Evolutionary conservation across 2,797 vertebrate genomes (phyloP), one percentile per base, ranked within the genome.

Genomic region (Anguilla anguilla): DNA sequence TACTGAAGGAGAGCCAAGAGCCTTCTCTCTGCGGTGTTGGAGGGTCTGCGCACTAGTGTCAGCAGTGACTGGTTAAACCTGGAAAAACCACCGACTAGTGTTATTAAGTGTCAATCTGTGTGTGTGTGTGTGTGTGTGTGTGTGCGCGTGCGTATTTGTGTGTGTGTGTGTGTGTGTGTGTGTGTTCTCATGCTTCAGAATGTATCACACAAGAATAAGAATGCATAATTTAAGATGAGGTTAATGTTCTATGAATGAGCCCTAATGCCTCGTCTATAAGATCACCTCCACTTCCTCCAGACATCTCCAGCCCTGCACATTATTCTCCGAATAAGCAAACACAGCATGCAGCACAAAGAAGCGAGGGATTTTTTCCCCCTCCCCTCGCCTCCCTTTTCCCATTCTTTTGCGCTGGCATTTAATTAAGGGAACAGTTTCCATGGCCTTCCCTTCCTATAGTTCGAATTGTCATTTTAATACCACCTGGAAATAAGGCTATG

Each of bases 361-460:
- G 82, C 90, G 69, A 92, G 91, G 91, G 92, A 93, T 49, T 17
- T 43, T 91, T 22, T 89, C 88, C 79, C 17, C 51, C 7, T 35
- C 13, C 31, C 83, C 28, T n/a, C 49, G 4, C 10, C 53, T 83
- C 35, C 25, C 61, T 25, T 79, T 69, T 79, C 35, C 25, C 72
- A 69, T 31, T 86, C 67, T 86, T 88, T 90, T 88, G 90, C 87
- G 86, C 94, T 96, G 96, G 96, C 96, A 97, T 96, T 96, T 97
- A 97, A 97, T 97, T 97, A 97, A 94, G 89, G 92, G 93, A 94
- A 95, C 46, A 93, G 93, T 93, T 53, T 79, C 83, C 91, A n/a
- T 79, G 95, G 96, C 96, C 96, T 96, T 96, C 95, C 93, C 92
- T 88, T 90, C 90, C 93, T 93, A 93, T 94, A 94, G 95, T 94